Evolutionary conservation across 2,797 vertebrate species (phyloP).

Genomic region (Thalassophryne amazonica): DNA sequence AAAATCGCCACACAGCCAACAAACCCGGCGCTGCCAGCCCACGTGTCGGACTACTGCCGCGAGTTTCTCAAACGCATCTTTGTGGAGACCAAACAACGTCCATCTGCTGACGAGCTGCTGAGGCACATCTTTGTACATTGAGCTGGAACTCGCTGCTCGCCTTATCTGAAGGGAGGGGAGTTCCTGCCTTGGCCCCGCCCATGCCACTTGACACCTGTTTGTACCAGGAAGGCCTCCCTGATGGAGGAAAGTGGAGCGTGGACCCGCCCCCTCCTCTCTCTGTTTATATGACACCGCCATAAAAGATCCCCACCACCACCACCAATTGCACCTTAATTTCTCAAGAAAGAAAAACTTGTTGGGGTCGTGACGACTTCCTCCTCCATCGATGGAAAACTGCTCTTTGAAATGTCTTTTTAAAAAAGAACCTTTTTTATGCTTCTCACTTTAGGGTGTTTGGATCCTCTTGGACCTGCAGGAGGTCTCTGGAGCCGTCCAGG

Average conservation of each 20-base stretch:
- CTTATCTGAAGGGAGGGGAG: conserved; percentile 40
- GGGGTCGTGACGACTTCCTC: conserved; percentile 81
- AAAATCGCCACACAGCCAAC: conserved; percentile 99
- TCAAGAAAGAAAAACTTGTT: conserved; percentile 66
- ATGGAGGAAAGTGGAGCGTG: conserved; percentile 7
- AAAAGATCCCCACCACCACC: conserved; percentile 60
- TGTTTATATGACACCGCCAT: conserved; percentile 54
- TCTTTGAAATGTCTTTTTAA: conserved; percentile 23
- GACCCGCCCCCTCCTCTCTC: conserved; percentile 33
- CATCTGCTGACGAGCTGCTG: conserved; percentile 93
- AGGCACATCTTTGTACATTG: conserved; percentile 96
- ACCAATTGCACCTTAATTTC: conserved; percentile 88
- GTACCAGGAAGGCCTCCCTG: conserved; percentile 38
- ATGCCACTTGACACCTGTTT: conserved; percentile 28
- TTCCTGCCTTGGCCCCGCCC: conserved; percentile 39
- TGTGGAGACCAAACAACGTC: conserved; percentile 93
- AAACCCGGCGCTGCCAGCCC: conserved; percentile 91
- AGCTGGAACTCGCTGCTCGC: conserved; percentile 77
- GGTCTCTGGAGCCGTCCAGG: conserved; percentile 1
- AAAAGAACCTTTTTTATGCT: conserved; percentile 43
- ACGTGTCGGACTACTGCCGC: conserved; percentile 93
- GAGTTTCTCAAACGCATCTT: conserved; percentile 97
- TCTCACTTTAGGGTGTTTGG: conserved; percentile 23
- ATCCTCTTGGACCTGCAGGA: conserved; percentile 50
- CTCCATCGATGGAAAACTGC: conserved; percentile 53